These are phyloP conservation scores for Sorex fumeus DNA, from an alignment of 2,113 vertebrate genomes.

Conservation along the genomic window DNA sequence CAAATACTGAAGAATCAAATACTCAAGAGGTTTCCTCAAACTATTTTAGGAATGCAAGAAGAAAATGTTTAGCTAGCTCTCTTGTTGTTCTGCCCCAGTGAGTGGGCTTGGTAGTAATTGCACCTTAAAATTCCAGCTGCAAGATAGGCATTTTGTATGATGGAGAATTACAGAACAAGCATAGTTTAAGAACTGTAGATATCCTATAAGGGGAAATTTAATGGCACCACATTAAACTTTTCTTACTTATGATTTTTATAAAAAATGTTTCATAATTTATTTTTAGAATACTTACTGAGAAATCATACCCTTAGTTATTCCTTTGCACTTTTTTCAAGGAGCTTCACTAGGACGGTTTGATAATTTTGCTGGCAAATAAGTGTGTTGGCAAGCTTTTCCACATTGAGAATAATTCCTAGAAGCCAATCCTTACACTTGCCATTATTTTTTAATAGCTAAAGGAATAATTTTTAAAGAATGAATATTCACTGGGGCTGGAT, in stretches of 20 bases:
- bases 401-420: not conserved
- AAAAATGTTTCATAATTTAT: too few relatives aligned
- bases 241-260: not conserved
- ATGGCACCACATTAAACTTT: not conserved
- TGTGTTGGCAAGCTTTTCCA: not conserved
- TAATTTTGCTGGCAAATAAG: not conserved
- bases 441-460: too few relatives aligned
- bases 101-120: constrained; percentile 74
- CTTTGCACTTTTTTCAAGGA: not conserved
- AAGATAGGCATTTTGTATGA: constrained; percentile 61
- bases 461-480: too few relatives aligned
- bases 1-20: constrained; percentile 87
- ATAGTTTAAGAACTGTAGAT: constrained; percentile 17
- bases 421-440: too few relatives aligned
- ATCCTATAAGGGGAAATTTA: constrained; percentile 17
- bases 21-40: constrained; percentile 86
- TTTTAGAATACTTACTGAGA: not conserved
- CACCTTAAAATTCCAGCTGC: constrained; percentile 71
- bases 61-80: constrained; percentile 84
- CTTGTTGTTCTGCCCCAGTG: constrained; percentile 81
- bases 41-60: constrained; percentile 89
- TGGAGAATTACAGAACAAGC: not conserved
- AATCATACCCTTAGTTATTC: constrained; percentile 2
- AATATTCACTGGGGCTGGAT: too few relatives aligned
- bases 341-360: not conserved